These are phyloP conservation scores for Huso huso DNA, from an alignment of 2,797 vertebrate genomes.

Conservation along the genomic window DNA sequence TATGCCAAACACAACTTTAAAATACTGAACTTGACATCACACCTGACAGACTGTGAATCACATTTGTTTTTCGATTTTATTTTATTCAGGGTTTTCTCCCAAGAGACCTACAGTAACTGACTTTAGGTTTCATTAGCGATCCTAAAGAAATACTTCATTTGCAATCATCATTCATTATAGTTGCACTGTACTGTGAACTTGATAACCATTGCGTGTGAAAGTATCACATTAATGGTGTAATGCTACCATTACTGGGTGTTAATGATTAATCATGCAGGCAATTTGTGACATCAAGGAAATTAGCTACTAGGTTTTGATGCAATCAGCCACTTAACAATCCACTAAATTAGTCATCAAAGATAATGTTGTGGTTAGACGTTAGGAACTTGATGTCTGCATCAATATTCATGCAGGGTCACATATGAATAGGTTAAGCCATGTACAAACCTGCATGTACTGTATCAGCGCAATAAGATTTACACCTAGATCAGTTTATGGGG, in stretches of 20 bases:
- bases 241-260: slow-evolving; percentile 3
- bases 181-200: slow-evolving; percentile 2
- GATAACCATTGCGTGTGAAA: slow-evolving; percentile 5
- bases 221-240: slow-evolving; percentile 8
- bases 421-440: too few species aligned
- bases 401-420: background rate
- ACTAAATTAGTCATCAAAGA: slow-evolving; percentile 22
- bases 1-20: too few species aligned
- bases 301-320: slow-evolving; percentile 24
- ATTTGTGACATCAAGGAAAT: slow-evolving; percentile 22
- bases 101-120: background rate
- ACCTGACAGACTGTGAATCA: too few species aligned
- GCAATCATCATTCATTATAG: slow-evolving; percentile 8
- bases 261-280: slow-evolving; percentile 21
- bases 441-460: too few species aligned
- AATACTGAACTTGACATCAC: too few species aligned
- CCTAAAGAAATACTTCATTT: slow-evolving; percentile 9
- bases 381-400: slow-evolving; percentile 2
- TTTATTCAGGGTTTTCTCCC: background rate
- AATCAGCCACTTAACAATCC: slow-evolving; percentile 22
- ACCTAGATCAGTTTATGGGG: too few species aligned
- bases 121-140: background rate
- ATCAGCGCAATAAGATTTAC: too few species aligned
- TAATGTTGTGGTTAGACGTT: slow-evolving; percentile 14
- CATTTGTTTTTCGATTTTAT: background rate